A percentile compares a stretch with the other conserved stretches of the same genome.
Conservation (phyloP, 2,113 vertebrate genomes). For the Falcunculus frontatus region DNA sequence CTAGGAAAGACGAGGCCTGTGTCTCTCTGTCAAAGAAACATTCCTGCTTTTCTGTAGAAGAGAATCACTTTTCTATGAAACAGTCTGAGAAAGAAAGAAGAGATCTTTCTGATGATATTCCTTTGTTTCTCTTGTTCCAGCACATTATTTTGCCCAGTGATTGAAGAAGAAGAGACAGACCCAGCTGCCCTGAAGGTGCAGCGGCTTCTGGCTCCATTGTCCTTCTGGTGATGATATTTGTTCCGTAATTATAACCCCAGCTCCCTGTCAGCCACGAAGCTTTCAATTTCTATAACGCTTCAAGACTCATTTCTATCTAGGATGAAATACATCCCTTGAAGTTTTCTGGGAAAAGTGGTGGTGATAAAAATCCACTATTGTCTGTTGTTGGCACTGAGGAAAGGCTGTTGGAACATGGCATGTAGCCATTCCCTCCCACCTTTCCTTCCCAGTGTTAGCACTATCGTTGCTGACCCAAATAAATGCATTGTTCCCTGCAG, state of each 20-base stretch:
- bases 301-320: background rate
- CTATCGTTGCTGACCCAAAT: background rate
- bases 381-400: background rate
- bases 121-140: background rate
- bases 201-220: rapidly evolving
- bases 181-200: background rate
- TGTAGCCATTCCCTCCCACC: background rate
- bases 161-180: background rate
- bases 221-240: background rate
- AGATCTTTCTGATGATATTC: background rate
- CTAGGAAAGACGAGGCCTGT: background rate
- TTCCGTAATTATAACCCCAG: background rate
- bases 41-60: background rate
- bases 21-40: background rate
- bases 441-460: background rate
- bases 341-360: background rate
- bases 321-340: background rate
- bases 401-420: background rate
- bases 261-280: background rate
- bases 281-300: background rate
- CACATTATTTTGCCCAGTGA: background rate
- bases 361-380: background rate
- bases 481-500: background rate
- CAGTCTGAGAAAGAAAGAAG: background rate
- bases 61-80: background rate